Evolutionary conservation across 2,797 vertebrate species (phyloP), one percentile per base, ranked within the genome.

Genomic region (Remorina albescens): DNA sequence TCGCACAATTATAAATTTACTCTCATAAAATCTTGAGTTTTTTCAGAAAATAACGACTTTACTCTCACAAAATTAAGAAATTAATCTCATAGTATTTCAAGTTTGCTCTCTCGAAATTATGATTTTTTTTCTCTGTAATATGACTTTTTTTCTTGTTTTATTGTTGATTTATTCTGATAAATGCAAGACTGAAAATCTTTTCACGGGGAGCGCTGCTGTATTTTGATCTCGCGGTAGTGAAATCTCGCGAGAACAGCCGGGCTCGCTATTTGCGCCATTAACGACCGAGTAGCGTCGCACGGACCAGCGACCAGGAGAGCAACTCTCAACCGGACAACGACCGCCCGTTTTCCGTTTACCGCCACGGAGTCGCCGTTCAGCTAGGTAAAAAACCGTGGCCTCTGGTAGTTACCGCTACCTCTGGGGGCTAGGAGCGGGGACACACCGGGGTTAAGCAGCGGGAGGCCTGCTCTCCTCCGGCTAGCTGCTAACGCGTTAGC

Each of bases 211-310:
- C 6, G 30, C 30, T 30, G 30, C 30, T 30, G 15, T 53, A 23
- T 53, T 62, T 2, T 77, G 50, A 55, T 73, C 47, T 78, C 76
- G 72, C 37, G 8, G 10, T 15, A 1, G 8, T 4, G 2, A 30
- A n/a, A 1, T 80, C 79, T 84, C 85, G 82, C 79, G 85, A 71
- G 46, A 81, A 34, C 37, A n/a, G 8, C 3, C 0, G n/a, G 2
- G 4, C 9, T 55, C 21, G 50, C 3, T 11, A 19, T 1, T 7
- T 25, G 21, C 54, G 51, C 66, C 76, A 54, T 77, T 76, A 2
- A 57, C 16, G 54, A 7, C 12, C 16, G 21, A 53, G 5, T 47
- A 5, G 5, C 36, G 37, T 13, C 15, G 8, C 4, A 32, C n/a
- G 51, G 8, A 25, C 61, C n/a, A 55, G 8, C 51, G 23, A 30